phyloP scores from a whole-genome alignment of 2,797 vertebrate species.

The Enteromius argenteus region DNA sequence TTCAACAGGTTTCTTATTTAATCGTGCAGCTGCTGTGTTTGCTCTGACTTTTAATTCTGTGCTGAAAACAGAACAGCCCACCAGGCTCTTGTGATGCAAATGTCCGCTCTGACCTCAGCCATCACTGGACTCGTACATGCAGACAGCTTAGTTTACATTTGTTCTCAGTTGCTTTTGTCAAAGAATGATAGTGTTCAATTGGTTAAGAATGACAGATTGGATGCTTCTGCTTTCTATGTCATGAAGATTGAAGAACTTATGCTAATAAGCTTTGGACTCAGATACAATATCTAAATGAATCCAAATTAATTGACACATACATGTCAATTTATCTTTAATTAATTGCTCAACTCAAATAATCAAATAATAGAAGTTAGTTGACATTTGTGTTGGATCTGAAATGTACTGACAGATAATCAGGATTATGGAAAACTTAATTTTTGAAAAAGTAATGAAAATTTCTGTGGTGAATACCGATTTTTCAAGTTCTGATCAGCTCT shows the following conservation, averaged over 20 bases:
- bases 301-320: not conserved
- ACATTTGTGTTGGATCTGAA: not conserved
- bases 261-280: not conserved
- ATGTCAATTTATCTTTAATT: not conserved
- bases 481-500: not conserved
- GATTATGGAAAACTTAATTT: not conserved
- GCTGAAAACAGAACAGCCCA: constrained; percentile 27
- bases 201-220: not conserved
- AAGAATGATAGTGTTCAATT: not conserved
- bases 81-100: constrained; percentile 10
- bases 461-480: not conserved
- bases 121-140: not conserved
- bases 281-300: not conserved
- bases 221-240: not conserved
- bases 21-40: constrained; percentile 20
- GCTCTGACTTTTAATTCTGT: constrained; percentile 14
- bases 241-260: not conserved
- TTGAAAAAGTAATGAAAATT: not conserved
- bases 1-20: constrained; percentile 41
- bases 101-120: not conserved
- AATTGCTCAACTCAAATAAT: not conserved
- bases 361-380: not conserved
- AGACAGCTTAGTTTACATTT: not conserved
- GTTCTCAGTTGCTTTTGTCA: not conserved
- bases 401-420: not conserved